A percentile compares a stretch with the other conserved stretches of the same genome.
phyloP scores from a whole-genome alignment of 1,140 invertebrate genomes.

The Chrysopa pallens region DNA sequence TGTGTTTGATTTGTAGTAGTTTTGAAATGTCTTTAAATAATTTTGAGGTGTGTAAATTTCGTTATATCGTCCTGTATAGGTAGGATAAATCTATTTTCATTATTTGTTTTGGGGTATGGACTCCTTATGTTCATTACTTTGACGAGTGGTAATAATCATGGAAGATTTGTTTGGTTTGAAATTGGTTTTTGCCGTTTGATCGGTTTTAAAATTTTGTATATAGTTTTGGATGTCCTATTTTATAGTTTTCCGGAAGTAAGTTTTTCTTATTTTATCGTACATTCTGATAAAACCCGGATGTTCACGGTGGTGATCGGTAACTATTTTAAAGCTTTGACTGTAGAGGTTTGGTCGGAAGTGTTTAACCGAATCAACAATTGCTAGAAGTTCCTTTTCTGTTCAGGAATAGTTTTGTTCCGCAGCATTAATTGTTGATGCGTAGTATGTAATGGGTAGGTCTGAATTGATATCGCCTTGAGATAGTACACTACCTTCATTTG shows the following conservation, averaged over 20 bases:
- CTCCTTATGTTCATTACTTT: slow-evolving; percentile 13
- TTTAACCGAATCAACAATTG: slow-evolving; percentile 19
- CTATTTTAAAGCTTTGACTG: slow-evolving; percentile 10
- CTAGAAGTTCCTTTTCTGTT: slow-evolving; percentile 14
- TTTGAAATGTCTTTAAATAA: slow-evolving; percentile 11
- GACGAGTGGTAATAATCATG: slow-evolving; percentile 11
- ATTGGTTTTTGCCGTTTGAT: slow-evolving; percentile 3
- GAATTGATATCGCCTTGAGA: slow-evolving; percentile 14
- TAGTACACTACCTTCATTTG: slow-evolving; percentile 14
- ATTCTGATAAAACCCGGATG: slow-evolving; percentile 7
- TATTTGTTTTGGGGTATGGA: too few species aligned
- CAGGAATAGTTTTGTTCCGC: slow-evolving; percentile 12
- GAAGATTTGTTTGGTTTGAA: slow-evolving; percentile 5
- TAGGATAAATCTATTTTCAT: slow-evolving; percentile 13
- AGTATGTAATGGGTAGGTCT: slow-evolving; percentile 16
- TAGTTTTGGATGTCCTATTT: slow-evolving; percentile 1
- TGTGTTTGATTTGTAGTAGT: slow-evolving; percentile 13
- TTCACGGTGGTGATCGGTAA: slow-evolving; percentile 19
- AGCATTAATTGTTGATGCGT: slow-evolving; percentile 14
- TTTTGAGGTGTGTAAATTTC: slow-evolving; percentile 10
- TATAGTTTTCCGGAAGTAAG: slow-evolving; percentile 2
- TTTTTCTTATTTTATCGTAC: slow-evolving; percentile 1
- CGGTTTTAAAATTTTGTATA: background rate
- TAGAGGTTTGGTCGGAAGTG: slow-evolving; percentile 17
- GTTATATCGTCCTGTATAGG: slow-evolving; percentile 14